Percentiles rank a stretch among this genome's conserved stretches.
These are phyloP conservation scores for Pandion haliaetus DNA, from an alignment of 2,113 vertebrate genomes.

Conservation along the genomic window DNA sequence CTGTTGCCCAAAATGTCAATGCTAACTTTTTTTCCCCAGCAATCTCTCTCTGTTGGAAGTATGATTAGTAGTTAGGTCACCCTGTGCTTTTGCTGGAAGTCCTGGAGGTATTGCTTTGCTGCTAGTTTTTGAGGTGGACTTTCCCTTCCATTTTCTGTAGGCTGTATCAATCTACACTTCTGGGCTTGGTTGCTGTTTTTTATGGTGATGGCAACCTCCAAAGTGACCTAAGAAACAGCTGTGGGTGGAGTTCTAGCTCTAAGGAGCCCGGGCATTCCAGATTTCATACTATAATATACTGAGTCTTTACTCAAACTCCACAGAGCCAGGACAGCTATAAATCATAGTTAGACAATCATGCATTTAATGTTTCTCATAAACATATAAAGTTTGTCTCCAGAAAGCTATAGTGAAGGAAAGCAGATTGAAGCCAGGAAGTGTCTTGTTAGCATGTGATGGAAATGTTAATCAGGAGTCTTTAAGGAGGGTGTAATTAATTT, in stretches of 20 bases:
- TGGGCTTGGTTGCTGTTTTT: background rate
- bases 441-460: slow-evolving; percentile 44
- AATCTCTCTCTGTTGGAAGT: background rate
- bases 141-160: background rate
- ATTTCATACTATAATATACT: background rate
- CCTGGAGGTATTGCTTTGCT: background rate
- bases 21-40: background rate
- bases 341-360: background rate
- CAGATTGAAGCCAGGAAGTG: slow-evolving; percentile 40
- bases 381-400: slow-evolving; percentile 9
- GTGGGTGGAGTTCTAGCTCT: background rate
- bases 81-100: background rate
- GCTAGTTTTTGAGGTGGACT: background rate
- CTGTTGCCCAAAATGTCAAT: background rate
- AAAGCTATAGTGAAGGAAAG: slow-evolving; percentile 43
- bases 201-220: background rate
- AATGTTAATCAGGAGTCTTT: slow-evolving; percentile 49
- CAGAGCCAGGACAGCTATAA: background rate
- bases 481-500: slow-evolving; percentile 35
- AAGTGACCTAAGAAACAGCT: background rate
- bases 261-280: background rate
- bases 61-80: background rate
- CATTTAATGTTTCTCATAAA: slow-evolving; percentile 43
- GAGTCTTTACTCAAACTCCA: background rate
- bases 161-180: background rate